Percentiles rank a stretch among this genome's conserved stretches.
Evolutionary conservation across 1,140 invertebrate species (phyloP).

Genomic region (Anastrepha ludens): DNA sequence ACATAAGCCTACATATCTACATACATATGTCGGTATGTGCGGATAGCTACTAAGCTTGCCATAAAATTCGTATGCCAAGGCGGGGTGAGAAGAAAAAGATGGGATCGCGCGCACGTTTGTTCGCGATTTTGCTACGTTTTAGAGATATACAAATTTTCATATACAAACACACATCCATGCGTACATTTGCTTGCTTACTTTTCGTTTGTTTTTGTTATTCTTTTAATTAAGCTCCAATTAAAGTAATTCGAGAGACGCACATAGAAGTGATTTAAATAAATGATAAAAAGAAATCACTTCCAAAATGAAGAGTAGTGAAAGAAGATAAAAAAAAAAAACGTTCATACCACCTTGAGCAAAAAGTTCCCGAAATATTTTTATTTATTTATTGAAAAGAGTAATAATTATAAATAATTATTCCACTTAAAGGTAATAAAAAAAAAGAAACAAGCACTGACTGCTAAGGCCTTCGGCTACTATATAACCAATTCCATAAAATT

Average conservation of each 20-base stretch:
- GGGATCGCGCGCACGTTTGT: neutral
- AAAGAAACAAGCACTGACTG: no score
- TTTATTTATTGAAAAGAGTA: no score
- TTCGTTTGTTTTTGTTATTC: neutral
- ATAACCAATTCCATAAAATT: no score
- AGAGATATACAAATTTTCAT: neutral
- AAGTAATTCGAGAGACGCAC: constrained; percentile 39
- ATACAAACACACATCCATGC: neutral
- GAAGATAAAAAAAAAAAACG: neutral
- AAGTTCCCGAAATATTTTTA: no score
- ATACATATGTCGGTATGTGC: neutral
- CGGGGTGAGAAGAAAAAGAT: neutral
- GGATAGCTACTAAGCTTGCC: neutral
- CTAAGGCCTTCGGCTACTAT: no score
- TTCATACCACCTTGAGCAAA: no score
- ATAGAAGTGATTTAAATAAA: constrained; percentile 14
- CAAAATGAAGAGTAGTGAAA: neutral
- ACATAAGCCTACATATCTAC: neutral
- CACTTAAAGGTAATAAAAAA: no score
- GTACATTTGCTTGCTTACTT: neutral
- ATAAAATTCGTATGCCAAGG: neutral
- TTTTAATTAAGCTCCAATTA: constrained; percentile 41
- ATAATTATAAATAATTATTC: no score
- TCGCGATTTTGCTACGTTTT: neutral
- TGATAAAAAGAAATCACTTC: neutral